A percentile compares a stretch with the other conserved stretches of the same genome.
Evolutionary conservation across 2,113 vertebrate species (phyloP).

Genomic region (rabbit (Oryctolagus cuniculus)): mOryCun1.1 NC_091437.1:20590001-20590500

Average conservation of each 20-base stretch:
- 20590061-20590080: not conserved
- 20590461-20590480: not conserved
- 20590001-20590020: slow-evolving; percentile 21
- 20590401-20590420: not conserved
- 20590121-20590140: not conserved
- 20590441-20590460: not conserved
- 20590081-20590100: not conserved
- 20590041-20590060: slow-evolving; percentile 15
- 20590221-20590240: too few species aligned
- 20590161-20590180: not conserved
- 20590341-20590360: not conserved
- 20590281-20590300: not conserved
- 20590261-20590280: not conserved
- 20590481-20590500: not conserved
- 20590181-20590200: not conserved
- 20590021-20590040: not conserved
- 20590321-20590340: not conserved
- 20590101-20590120: not conserved
- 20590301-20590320: not conserved
- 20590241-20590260: not conserved
- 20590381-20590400: not conserved
- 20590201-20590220: not conserved
- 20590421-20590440: not conserved
- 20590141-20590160: not conserved
- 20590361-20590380: not conserved